Evolutionary conservation across 2,797 vertebrate species (phyloP).

Genomic region (Crypturellus tataupa): DNA sequence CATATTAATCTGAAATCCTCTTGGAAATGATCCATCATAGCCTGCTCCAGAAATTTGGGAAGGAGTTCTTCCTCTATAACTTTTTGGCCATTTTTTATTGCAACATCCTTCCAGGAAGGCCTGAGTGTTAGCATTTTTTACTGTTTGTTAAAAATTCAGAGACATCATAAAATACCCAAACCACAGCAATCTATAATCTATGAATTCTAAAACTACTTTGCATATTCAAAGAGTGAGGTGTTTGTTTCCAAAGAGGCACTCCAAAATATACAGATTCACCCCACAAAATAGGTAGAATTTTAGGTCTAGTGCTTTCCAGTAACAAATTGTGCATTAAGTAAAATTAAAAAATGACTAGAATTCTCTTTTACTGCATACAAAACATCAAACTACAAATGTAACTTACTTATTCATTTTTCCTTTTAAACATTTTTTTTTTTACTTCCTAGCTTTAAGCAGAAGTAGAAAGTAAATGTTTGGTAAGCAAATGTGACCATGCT

Average conservation of each 20-base stretch:
- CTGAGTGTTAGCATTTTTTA: not conserved
- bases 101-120: not conserved
- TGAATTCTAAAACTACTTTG: not conserved
- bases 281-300: not conserved
- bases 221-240: not conserved
- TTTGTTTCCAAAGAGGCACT: not conserved
- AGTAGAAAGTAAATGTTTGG: not conserved
- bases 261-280: not conserved
- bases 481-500: not conserved
- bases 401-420: not conserved
- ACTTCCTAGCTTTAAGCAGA: not conserved
- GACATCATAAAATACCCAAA: not conserved
- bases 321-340: not conserved
- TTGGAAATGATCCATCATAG: slow-evolving; percentile 51
- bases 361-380: not conserved
- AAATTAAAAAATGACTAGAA: not conserved
- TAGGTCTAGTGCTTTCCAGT: not conserved
- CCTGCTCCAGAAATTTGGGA: slow-evolving; percentile 30
- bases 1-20: slow-evolving; percentile 35
- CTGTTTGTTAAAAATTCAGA: not conserved
- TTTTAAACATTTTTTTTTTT: not conserved
- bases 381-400: not conserved
- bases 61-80: slow-evolving; percentile 4
- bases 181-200: not conserved
- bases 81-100: slow-evolving; percentile 51